Evolutionary conservation across 2,888 invertebrate species (phyloP), one percentile per base, ranked within the genome.

Genomic region (Patella depressa): DNA sequence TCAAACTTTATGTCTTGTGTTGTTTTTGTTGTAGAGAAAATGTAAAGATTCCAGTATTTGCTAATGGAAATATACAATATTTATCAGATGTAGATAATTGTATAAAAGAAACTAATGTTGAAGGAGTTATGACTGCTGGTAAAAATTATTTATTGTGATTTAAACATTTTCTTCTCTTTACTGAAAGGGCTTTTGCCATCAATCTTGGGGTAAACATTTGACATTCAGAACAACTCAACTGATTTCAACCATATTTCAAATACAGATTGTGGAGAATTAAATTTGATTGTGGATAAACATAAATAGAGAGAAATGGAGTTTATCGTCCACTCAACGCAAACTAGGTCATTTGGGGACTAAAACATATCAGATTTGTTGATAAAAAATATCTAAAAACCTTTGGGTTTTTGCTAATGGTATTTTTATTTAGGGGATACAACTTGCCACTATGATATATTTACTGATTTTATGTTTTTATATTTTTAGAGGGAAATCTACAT

Each of bases 41-140:
- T 79, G 94, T 99, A 45, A 95, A 94, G 81, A 95, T 99, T 88
- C 99, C 99, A 17, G 96, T 99, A 89, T 95, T 99, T 91, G 98
- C 98, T 53, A 99, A 99, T 93, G 99, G 99, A 19, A 99, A 99
- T 90, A 97, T 99, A 85, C 97, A 98, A 91, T 96, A 95, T 87
- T 91, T 96, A 85, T 94, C 95, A 88, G 99, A 99, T 93, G 94
- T 97, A 2, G 93, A 95, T 78, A 93, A 95, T 82, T 99, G 99
- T 91, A 92, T 99, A 74, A 93, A 94, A 77, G 95, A 94, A 87
- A 99, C 98, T 0, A 95, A 95, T 53, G 98, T 95, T 0, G 97
- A 93, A 77, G 93, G 93, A 4, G 92, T 93, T 0, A 93, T 93
- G 93, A 91, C 91, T 75, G 93, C 93, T 80, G 93, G 92, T 92